These are phyloP conservation scores for Lerista edwardsae DNA, from an alignment of 2,797 vertebrate genomes.

Conservation along the genomic window DNA sequence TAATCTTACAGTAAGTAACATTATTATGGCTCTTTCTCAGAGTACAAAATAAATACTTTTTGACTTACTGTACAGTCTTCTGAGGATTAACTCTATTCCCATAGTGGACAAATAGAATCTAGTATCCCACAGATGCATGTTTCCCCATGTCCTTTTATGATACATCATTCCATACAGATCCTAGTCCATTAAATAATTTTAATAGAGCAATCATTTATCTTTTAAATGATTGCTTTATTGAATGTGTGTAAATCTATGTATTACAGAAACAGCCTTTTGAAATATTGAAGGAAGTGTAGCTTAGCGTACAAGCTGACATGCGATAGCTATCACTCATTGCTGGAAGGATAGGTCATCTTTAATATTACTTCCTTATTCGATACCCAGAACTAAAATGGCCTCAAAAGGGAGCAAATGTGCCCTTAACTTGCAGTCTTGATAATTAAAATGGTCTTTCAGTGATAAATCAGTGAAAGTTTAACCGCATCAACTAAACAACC, in stretches of 20 bases:
- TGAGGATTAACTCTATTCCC: too few species aligned
- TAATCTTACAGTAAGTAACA: too few species aligned
- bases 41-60: too few species aligned
- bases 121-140: too few species aligned
- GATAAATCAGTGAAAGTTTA: neutral
- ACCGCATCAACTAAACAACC: neutral
- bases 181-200: neutral
- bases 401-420: neutral
- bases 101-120: too few species aligned
- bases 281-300: too few species aligned
- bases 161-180: neutral
- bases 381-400: neutral
- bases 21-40: too few species aligned
- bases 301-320: too few species aligned
- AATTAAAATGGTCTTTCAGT: neutral
- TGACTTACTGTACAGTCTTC: too few species aligned
- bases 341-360: neutral
- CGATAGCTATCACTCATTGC: neutral
- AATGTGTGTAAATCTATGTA: neutral
- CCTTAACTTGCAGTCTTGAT: neutral
- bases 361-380: neutral
- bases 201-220: neutral
- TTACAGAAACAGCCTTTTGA: neutral
- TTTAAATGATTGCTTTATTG: neutral
- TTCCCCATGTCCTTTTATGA: too few species aligned